Conservation (phyloP, 2,797 vertebrate genomes). For the Paedocypris micromegethes region DNA sequence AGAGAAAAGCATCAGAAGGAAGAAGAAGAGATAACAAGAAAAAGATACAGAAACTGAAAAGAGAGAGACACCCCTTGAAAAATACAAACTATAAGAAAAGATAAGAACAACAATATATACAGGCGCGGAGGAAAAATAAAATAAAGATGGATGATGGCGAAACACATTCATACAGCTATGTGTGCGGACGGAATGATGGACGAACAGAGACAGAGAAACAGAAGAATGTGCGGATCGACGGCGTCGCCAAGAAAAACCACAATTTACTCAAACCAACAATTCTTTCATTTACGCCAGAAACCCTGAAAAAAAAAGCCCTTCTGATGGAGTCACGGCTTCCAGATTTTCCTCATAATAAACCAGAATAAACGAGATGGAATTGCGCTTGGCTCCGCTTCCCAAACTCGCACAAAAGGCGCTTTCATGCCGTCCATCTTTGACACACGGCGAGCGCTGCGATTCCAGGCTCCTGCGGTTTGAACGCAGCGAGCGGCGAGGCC, state of each 20-base stretch:
- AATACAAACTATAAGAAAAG: too few relatives aligned
- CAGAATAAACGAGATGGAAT: not conserved
- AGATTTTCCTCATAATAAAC: not conserved
- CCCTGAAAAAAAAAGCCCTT: not conserved
- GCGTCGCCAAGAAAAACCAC: too few relatives aligned
- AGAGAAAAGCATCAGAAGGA: too few relatives aligned
- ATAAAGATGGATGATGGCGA: too few relatives aligned
- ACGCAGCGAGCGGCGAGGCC: conserved; percentile 16
- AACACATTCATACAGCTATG: too few relatives aligned
- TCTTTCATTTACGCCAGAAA: not conserved
- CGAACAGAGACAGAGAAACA: not conserved
- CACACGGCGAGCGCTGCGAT: conserved; percentile 33
- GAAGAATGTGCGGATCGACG: not conserved
- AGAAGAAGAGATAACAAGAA: too few relatives aligned
- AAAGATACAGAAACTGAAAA: too few relatives aligned
- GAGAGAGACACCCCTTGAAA: too few relatives aligned
- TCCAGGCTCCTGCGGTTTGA: conserved; percentile 39
- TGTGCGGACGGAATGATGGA: too few relatives aligned
- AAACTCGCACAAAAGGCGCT: conserved; percentile 2
- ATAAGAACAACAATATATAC: too few relatives aligned
- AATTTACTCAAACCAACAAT: not conserved
- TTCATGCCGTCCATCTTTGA: conserved; percentile 1
- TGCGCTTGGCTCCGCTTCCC: conserved; percentile 1
- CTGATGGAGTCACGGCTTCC: not conserved
- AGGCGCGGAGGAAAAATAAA: too few relatives aligned